Percentiles rank a stretch among this genome's conserved stretches.
Evolutionary conservation across 2,888 invertebrate genomes (phyloP).

Genomic region (Baronia brevicornis): DNA sequence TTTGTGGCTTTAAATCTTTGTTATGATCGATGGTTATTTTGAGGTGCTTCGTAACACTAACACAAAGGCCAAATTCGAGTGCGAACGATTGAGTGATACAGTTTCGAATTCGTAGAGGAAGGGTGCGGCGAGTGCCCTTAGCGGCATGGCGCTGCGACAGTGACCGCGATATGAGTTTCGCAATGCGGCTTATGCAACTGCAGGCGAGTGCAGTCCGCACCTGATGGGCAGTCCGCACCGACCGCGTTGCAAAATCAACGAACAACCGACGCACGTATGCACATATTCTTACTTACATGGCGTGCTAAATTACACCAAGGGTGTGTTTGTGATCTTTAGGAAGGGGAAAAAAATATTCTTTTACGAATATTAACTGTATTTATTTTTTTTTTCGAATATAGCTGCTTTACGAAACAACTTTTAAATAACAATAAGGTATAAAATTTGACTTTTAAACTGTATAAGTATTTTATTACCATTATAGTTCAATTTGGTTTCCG

Average conservation of each 20-base stretch:
- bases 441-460: no score
- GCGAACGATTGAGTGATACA: constrained; percentile 15
- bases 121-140: constrained; percentile 51
- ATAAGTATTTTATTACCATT: no score
- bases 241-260: constrained; percentile 55
- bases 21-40: no score
- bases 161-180: constrained; percentile 69
- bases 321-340: constrained; percentile 10
- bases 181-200: constrained; percentile 68
- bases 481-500: no score
- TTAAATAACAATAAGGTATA: no score
- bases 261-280: constrained; percentile 37
- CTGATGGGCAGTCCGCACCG: constrained; percentile 56
- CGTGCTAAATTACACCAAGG: constrained; percentile 24
- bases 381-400: no score
- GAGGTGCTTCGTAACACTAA: no score
- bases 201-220: constrained; percentile 58
- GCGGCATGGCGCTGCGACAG: constrained; percentile 53
- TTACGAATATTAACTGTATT: no score
- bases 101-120: constrained; percentile 24
- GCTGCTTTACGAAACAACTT: no score
- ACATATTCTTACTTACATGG: constrained; percentile 33
- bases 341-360: constrained; percentile 13
- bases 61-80: background rate
- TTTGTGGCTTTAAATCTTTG: no score